A percentile compares a stretch with the other conserved stretches of the same genome.
These are phyloP conservation scores for Oryzias curvinotus DNA, from an alignment of 2,113 vertebrate genomes.

Conservation along the genomic window DNA sequence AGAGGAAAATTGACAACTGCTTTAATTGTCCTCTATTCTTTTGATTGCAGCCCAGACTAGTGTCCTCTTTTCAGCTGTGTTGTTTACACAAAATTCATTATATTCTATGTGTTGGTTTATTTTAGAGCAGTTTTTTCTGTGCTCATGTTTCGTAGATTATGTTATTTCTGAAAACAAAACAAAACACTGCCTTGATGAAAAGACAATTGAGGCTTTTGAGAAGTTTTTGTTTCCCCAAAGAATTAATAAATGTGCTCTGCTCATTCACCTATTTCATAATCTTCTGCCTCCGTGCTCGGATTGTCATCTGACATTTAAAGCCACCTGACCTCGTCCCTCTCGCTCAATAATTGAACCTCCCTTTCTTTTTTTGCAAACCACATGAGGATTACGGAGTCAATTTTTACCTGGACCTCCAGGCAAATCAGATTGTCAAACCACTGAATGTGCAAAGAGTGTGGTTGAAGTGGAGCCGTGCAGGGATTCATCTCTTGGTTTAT, in stretches of 20 bases:
- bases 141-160: constrained; percentile 22
- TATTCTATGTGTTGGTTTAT: constrained; percentile 17
- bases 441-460: constrained; percentile 45
- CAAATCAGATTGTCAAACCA: constrained; percentile 58
- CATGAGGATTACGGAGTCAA: constrained; percentile 39
- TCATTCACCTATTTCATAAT: constrained; percentile 5
- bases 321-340: constrained; percentile 43
- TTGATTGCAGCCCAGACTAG: constrained; percentile 25
- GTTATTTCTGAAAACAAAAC: constrained; percentile 5
- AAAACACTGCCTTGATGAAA: constrained; percentile 33
- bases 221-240: constrained; percentile 35
- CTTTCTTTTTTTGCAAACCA: constrained; percentile 27
- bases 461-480: constrained; percentile 48
- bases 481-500: constrained; percentile 16
- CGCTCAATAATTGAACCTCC: constrained; percentile 71
- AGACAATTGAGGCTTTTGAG: constrained; percentile 63
- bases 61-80: constrained; percentile 39
- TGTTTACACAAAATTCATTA: constrained; percentile 48
- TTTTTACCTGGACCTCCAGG: constrained; percentile 46
- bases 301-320: constrained; percentile 62
- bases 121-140: constrained; percentile 23
- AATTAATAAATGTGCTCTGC: too few species aligned
- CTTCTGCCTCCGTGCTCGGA: constrained; percentile 29
- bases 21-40: constrained; percentile 49
- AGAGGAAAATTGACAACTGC: constrained; percentile 49